Conservation (phyloP, 1,140 invertebrate genomes). For the Macrobrachium rosenbergii region DNA sequence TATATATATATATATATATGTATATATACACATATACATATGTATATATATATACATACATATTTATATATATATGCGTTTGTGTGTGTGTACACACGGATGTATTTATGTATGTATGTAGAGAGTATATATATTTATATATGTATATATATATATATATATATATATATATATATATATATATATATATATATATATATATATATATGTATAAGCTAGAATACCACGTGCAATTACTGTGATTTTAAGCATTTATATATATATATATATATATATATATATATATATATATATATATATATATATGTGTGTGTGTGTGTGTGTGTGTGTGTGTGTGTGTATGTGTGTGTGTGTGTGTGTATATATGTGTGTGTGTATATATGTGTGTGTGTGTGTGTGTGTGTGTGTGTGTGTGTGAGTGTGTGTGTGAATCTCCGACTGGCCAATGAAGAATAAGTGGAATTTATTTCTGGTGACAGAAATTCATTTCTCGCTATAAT, state of each 20-base stretch:
- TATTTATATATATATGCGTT: background rate
- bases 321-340: background rate
- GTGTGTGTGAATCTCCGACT: background rate
- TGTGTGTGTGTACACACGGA: too few relatives aligned
- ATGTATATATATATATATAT: too few relatives aligned
- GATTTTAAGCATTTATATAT: too few relatives aligned
- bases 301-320: background rate
- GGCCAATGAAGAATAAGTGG: too few relatives aligned
- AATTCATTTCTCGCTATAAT: too few relatives aligned
- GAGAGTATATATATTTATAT: background rate
- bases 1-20: constrained; percentile 3
- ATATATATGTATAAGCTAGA: too few relatives aligned
- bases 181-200: too few relatives aligned
- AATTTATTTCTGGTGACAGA: too few relatives aligned
- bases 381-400: background rate
- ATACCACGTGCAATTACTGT: too few relatives aligned
- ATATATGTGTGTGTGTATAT: background rate
- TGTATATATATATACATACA: background rate
- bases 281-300: background rate
- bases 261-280: constrained; percentile 5
- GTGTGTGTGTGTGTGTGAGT: background rate
- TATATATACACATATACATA: background rate
- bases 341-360: background rate
- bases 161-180: too few relatives aligned
- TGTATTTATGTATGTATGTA: background rate